Base-by-base conservation (phyloP, 2,888 invertebrate species). In the Apamea monoglypha region DNA sequence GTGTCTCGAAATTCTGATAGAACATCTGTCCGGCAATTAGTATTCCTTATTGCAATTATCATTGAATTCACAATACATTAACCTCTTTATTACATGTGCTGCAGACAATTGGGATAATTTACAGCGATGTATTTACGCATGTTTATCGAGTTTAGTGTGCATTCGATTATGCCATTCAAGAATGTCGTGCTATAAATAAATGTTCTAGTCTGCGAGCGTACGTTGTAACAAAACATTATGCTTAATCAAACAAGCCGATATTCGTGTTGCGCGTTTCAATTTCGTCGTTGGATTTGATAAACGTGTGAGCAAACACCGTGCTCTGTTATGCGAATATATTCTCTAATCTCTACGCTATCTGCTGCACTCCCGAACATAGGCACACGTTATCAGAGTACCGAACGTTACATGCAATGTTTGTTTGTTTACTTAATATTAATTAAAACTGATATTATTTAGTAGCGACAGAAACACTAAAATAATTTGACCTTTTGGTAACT, bases 221-320 rank as follows among this genome's bases (percentile, higher is more conserved):
- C 70, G 63, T 74, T 76, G 69, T 76, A 83, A 83, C 83, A 85
- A 83, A 87, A 87, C 87, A 83, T 86, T 78, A 81, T 69, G 64
- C 77, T 78, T 80, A 77, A 77, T 74, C 86, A 83, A 87, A 81
- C 76, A 81, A 78, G 47, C 72, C 56, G 72, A 80, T 82, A 77
- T 70, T 74, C 81, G 71, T 88, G 79, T 80, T 71, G 71, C 71
- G 83, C 69, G 82, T 85, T 86, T 83, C 80, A 81, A 83, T 85
- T 81, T 83, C 76, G 59, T 72, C 71, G 81, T 74, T 81, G 72
- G 66, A 81, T 88, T 86, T 78, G 76, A 80, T 86, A 79, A 84
- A 82, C 87, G 77, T 85, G 67, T 82, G 78, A 81, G 83, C 85
- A 84, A 82, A 89, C 85, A 83, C 79, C 72, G 76, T 73, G 74